phyloP scores from a whole-genome alignment of 2,888 invertebrate species.

The Cephus nigrinus region DNA sequence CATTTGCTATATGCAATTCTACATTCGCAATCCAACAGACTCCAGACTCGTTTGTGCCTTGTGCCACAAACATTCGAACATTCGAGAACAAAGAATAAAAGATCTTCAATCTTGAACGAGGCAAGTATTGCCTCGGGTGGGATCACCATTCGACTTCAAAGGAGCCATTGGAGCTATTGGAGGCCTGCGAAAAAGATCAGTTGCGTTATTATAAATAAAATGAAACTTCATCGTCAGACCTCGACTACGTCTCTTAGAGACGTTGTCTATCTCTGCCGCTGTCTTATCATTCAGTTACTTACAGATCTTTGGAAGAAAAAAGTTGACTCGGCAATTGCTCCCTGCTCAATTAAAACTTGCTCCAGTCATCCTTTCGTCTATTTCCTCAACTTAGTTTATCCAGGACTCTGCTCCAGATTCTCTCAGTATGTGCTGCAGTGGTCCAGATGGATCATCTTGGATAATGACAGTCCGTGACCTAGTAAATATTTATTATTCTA shows the following conservation, averaged over 20 bases:
- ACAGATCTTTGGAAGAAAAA: background rate
- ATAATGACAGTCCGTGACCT: constrained; percentile 13
- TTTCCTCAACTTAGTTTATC: background rate
- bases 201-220: background rate
- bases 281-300: background rate
- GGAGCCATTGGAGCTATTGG: background rate
- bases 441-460: background rate
- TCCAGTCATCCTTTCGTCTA: background rate
- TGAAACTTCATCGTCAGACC: background rate
- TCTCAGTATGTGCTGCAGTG: background rate
- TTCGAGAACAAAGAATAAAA: background rate
- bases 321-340: background rate
- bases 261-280: background rate
- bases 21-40: background rate
- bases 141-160: background rate
- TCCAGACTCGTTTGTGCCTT: background rate
- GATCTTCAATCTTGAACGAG: background rate
- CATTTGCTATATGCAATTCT: background rate
- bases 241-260: background rate
- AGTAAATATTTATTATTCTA: constrained; percentile 10
- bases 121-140: background rate
- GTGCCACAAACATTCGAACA: background rate
- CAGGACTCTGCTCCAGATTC: constrained; percentile 10
- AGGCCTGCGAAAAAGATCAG: background rate
- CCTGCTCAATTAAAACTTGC: background rate